These are phyloP conservation scores for Rutpela maculata DNA, from an alignment of 2,888 invertebrate genomes.

Conservation along the genomic window DNA sequence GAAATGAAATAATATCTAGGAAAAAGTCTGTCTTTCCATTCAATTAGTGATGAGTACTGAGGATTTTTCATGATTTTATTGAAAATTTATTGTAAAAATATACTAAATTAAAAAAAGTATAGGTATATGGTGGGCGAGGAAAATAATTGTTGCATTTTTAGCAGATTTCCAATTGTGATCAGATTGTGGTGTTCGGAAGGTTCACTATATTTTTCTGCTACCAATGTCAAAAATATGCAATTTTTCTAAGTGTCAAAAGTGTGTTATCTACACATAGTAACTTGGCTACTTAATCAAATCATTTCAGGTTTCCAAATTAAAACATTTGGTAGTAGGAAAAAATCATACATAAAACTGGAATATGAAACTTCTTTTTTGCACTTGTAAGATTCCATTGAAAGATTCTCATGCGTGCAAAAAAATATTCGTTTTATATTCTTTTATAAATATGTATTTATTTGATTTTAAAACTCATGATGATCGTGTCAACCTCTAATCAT, in stretches of 20 bases:
- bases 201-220: neutral
- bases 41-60: neutral
- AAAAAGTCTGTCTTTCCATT: constrained; percentile 2
- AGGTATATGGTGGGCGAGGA: neutral
- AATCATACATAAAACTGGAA: too few relatives aligned
- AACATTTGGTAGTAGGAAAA: too few relatives aligned
- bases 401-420: too few relatives aligned
- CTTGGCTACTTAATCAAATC: too few relatives aligned
- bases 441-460: neutral
- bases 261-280: too few relatives aligned
- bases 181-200: neutral
- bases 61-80: neutral
- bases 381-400: too few relatives aligned
- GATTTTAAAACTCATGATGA: neutral
- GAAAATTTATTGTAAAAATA: neutral
- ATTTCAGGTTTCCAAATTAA: too few relatives aligned
- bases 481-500: neutral
- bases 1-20: too few relatives aligned
- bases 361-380: too few relatives aligned
- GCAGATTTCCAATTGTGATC: neutral
- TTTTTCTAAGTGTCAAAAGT: too few relatives aligned
- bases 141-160: neutral
- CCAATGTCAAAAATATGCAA: too few relatives aligned
- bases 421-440: too few relatives aligned
- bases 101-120: neutral